These are phyloP conservation scores for Drosophila tristis DNA, from an alignment of 1,140 invertebrate species.

Conservation along the genomic window DNA sequence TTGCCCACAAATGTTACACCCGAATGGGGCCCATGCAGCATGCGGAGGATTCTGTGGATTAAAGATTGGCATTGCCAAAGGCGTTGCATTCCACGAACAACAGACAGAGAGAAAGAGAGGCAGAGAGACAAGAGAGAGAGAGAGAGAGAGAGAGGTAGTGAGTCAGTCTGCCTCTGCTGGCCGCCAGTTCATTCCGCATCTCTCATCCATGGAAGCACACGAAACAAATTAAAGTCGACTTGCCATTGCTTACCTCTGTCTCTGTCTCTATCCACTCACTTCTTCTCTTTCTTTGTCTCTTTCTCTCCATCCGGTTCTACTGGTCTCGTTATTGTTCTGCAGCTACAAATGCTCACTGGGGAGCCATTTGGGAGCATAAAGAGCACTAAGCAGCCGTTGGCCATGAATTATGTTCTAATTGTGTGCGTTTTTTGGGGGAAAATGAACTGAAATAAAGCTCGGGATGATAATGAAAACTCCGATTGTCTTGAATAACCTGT, in stretches of 20 bases:
- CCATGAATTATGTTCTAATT: slow-evolving; percentile 81
- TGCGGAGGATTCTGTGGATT: background rate
- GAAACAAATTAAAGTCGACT: slow-evolving; percentile 75
- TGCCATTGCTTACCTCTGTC: slow-evolving; percentile 55
- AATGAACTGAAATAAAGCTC: slow-evolving; percentile 29
- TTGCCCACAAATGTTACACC: slow-evolving; percentile 61
- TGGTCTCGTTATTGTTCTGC: slow-evolving; percentile 45
- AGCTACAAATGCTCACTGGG: slow-evolving; percentile 74
- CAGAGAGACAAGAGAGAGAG: too few relatives aligned
- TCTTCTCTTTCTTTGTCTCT: slow-evolving; percentile 10
- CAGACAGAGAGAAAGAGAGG: too few relatives aligned
- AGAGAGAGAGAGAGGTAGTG: too few relatives aligned
- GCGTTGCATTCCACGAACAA: slow-evolving; percentile 5
- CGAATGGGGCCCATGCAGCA: slow-evolving; percentile 4
- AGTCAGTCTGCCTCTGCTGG: background rate
- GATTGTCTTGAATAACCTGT: slow-evolving; percentile 3
- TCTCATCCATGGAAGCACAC: slow-evolving; percentile 24
- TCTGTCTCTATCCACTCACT: slow-evolving; percentile 10
- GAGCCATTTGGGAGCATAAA: slow-evolving; percentile 72
- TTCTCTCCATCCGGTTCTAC: slow-evolving; percentile 23
- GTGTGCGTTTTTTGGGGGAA: slow-evolving; percentile 55
- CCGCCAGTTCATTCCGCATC: slow-evolving; percentile 31
- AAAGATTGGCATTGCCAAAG: background rate
- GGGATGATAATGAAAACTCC: slow-evolving; percentile 43
- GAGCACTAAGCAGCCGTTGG: slow-evolving; percentile 73